Evolutionary conservation across 2,797 vertebrate genomes (phyloP), one percentile per base, ranked within the genome.

Genomic region (Monodelphis domestica): DNA sequence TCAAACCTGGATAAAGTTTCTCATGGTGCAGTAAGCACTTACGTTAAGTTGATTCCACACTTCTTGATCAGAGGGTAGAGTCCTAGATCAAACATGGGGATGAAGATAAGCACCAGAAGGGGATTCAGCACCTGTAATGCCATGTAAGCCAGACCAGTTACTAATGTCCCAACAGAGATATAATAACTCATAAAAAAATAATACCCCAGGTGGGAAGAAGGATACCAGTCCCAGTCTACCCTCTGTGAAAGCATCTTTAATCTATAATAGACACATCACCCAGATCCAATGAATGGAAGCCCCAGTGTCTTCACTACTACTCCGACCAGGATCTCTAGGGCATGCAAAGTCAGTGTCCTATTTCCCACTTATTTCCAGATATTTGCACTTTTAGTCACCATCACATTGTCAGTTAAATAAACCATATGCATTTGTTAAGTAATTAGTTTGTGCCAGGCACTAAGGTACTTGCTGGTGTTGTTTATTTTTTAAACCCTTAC

Each of bases 61-160:
- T 98, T 98, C 96, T 97, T 97, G 52, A 99, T 90, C 52, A 99
- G 98, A 1, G 99, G 99, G 96, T 99, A 99, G 90, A 99, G 96
- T 63, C 99, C 98, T 97, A 99, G 98, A 97, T 99, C 99, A 98
- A 99, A 99, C 97, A 99, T 92, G 24, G 99, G 99, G 95, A 99
- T 98, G 92, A 99, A 99, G 96, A 99, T 45, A 92, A 99, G 99
- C 96, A 99, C 99, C 98, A 99, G 97, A 98, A 99, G 97, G 92
- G 99, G 98, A 89, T 99, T 99, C 98, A 99, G 97, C 97, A 99
- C 99, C 99, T 99, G 98, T 53, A 98, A 98, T 33, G 96, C 93
- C 95, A 98, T 90, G 97, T 91, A 98, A 98, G 94, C 78, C 93
- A 29, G 12, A 90, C 94, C 57, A 92, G 51, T 91, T 91, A 91